Base-by-base conservation (phyloP, 2,888 invertebrate genomes). In the Torymus tubicola region DNA sequence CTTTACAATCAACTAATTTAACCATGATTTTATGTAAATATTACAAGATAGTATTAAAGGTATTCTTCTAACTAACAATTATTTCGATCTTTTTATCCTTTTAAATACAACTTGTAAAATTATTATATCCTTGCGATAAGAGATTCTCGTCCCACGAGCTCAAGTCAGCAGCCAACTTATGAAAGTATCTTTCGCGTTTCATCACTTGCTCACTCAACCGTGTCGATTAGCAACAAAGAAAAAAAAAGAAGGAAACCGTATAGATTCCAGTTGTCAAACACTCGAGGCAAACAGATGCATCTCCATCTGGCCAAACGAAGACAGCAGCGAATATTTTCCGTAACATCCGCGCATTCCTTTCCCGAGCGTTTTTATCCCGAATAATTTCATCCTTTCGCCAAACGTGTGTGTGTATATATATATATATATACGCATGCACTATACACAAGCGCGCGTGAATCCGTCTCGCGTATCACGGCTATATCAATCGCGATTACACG, bases 201-300 rank as follows among this genome's bases (percentile, higher is more conserved):
- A 70, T 58, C 58, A 70, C 58, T 50, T 60, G 58, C 12, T 16
- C 24, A 63, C 18, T 14, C 42, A 11, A 14, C 57, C 58, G 8
- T 58, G 14, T 58, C 5, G 13, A 71, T 42, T 42, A 0, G 52
- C 16, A 10, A 4, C 14, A 14, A 16, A 11, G 10, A 12, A 64
- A 63, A 16, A 31, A 53, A 52, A 58, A 53, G 21, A 53, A 52
- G 8, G 8, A 11, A 71, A 50, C 14, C 31, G 5, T 18, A 11
- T 21, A 4, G 10, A 74, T 74, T 65, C 31, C 31, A 64, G 14
- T 73, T 73, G 64, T 73, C 73, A 74, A 72, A 55, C n/a, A 16
- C 10, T 21, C 18, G n/a, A n/a, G 2, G 57, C 64, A 72, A 53
- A 53, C 24, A 63, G 16, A 72, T 72, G 63, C n/a, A 63, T 72